phyloP scores from a whole-genome alignment of 2,888 invertebrate species.

The Eulithis testata region DNA sequence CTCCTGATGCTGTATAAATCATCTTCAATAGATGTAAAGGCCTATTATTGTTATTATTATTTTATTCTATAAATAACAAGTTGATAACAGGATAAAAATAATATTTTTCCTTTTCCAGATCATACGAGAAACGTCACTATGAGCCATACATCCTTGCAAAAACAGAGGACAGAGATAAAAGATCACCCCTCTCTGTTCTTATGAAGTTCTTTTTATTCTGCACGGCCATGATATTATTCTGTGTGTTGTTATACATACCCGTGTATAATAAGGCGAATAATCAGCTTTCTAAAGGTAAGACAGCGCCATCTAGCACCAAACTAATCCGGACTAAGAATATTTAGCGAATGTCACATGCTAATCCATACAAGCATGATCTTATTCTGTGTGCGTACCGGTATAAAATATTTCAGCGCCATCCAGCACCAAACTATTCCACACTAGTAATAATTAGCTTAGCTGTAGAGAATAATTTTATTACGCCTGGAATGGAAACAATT shows the following conservation, averaged over 20 bases:
- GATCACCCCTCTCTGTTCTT: constrained; percentile 65
- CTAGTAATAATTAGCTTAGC: constrained; percentile 14
- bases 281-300: constrained; percentile 54
- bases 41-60: too few relatives aligned
- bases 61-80: too few relatives aligned
- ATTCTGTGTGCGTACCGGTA: constrained; percentile 34
- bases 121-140: constrained; percentile 48
- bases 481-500: too few relatives aligned
- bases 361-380: too few relatives aligned
- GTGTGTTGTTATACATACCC: constrained; percentile 76
- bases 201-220: constrained; percentile 74
- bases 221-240: constrained; percentile 74
- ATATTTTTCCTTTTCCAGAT: constrained; percentile 20
- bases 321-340: constrained; percentile 18
- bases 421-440: too few relatives aligned
- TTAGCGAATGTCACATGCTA: too few relatives aligned
- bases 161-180: constrained; percentile 54
- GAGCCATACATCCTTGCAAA: constrained; percentile 52
- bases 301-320: background rate
- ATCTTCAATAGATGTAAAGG: too few relatives aligned
- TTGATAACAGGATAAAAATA: too few relatives aligned
- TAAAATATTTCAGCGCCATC: background rate
- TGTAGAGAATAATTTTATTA: too few relatives aligned
- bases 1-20: too few relatives aligned
- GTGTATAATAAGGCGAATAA: constrained; percentile 75